Conservation (phyloP, 2,797 vertebrate genomes). For the Poeciliopsis infans region DNA sequence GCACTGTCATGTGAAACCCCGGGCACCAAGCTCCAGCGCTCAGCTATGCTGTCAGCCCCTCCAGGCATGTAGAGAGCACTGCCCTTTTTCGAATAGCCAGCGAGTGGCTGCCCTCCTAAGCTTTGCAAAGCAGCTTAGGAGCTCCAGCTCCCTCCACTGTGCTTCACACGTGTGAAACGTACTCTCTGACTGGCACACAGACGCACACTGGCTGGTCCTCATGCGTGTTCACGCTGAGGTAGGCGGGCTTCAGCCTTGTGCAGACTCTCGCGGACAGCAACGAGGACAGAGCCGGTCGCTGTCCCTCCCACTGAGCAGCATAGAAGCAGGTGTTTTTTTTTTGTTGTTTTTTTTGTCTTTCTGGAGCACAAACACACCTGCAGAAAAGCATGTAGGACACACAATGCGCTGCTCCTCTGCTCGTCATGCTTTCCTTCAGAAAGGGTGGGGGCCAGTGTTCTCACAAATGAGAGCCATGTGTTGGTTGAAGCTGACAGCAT, state of each 20-base stretch:
- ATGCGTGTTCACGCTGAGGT: constrained; percentile 34
- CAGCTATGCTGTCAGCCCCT: constrained; percentile 70
- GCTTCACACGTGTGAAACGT: constrained; percentile 79
- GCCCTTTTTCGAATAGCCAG: constrained; percentile 62
- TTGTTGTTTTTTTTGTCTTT: constrained; percentile 21
- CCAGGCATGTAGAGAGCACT: constrained; percentile 64
- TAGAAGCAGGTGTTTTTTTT: constrained; percentile 60
- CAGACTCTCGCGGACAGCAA: constrained; percentile 31
- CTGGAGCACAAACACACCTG: constrained; percentile 66
- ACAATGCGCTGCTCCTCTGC: constrained; percentile 30
- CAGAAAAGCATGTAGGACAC: constrained; percentile 48
- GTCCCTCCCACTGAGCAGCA: constrained; percentile 77
- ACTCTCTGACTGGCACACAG: constrained; percentile 64
- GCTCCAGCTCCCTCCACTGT: constrained; percentile 60
- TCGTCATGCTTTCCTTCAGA: constrained; percentile 55
- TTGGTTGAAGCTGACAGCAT: constrained; percentile 48
- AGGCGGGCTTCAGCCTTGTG: constrained; percentile 40
- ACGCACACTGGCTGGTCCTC: constrained; percentile 33
- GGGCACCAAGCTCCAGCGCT: constrained; percentile 66
- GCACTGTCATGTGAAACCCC: constrained; percentile 70
- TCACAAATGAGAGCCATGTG: constrained; percentile 73
- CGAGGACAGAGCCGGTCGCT: constrained; percentile 48
- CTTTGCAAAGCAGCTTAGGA: constrained; percentile 77
- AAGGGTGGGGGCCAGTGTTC: constrained; percentile 44
- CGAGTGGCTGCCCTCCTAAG: constrained; percentile 71